These are phyloP conservation scores for Siniperca scherzeri DNA, from an alignment of 2,797 vertebrate genomes.

Conservation along the genomic window DNA sequence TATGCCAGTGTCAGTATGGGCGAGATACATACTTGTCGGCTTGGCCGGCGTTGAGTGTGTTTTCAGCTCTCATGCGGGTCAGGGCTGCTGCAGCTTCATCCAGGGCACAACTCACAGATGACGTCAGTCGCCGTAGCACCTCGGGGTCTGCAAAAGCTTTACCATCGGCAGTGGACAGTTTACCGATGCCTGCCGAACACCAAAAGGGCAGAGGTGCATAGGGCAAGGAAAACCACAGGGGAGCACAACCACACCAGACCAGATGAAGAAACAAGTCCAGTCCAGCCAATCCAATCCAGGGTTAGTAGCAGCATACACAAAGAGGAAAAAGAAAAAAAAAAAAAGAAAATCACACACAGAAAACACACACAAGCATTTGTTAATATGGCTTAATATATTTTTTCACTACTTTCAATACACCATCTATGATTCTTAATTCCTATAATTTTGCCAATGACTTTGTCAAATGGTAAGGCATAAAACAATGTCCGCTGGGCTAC, in stretches of 20 bases:
- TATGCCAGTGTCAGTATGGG: conserved; percentile 32
- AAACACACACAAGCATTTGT: conserved; percentile 83
- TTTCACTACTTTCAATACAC: conserved; percentile 59
- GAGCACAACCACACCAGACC: conserved; percentile 87
- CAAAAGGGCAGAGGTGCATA: conserved; percentile 85
- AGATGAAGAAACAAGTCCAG: conserved; percentile 84
- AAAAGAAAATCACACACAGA: conserved; percentile 56
- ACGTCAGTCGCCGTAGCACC: conserved; percentile 96
- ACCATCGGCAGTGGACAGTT: conserved; percentile 99
- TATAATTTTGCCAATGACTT: background rate
- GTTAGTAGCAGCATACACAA: conserved; percentile 84
- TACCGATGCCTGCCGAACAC: conserved; percentile 96
- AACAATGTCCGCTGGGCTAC: conserved; percentile 17
- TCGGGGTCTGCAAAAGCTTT: conserved; percentile 99
- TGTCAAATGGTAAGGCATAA: conserved; percentile 22
- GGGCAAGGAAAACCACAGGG: conserved; percentile 84
- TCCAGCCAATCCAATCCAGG: conserved; percentile 84
- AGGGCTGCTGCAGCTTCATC: conserved; percentile 98
- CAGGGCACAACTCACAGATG: conserved; percentile 98
- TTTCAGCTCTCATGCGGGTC: conserved; percentile 98
- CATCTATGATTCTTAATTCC: conserved; percentile 43
- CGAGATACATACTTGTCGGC: conserved; percentile 96
- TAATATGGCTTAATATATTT: conserved; percentile 69
- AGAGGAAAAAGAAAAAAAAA: conserved; percentile 17
- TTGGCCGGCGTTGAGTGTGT: conserved; percentile 95